Base-by-base conservation (phyloP, 2,797 vertebrate genomes). In the Falco naumanni region DNA sequence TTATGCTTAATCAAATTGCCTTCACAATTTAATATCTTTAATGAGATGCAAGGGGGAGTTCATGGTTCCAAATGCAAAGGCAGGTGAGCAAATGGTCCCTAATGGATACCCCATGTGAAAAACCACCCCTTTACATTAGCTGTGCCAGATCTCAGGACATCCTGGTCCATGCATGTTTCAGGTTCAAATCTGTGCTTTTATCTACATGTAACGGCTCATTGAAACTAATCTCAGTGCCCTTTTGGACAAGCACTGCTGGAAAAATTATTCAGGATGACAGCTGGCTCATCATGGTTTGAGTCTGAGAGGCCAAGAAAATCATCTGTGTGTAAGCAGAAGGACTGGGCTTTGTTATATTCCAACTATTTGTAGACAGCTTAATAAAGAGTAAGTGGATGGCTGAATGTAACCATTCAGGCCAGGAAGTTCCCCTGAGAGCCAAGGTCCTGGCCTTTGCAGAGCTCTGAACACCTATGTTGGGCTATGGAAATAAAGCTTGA, bases 291-390 rank as follows among this genome's bases (percentile, higher is more conserved):
- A 60, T 54, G 50, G 45, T 39, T 84, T 54, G 82, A 88, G 47
- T 51, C 60, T 47, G 57, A 94, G 87, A 94, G 88, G 94, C 96
- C 95, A 95, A 93, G 72, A 91, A 97, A 95, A 95, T 95, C 78
- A 88, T 84, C 53, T 89, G 48, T 75, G 37, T 89, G 60, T 83
- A 87, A 84, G 94, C 72, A 95, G 65, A 84, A 93, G 76, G 69
- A 88, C 79, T 91, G 79, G 65, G 43, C 65, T 95, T 57, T 72
- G 76, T 51, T 75, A 57, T 78, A 81, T 37, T 91, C 84, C 76
- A 94, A 21, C 25, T 72, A 59, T 81, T 92, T 88, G 84, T 72
- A 91, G 82, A 61, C 50, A 75, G 91, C 82, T 91, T 86, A 91
- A 89, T 17, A 68, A 63, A 77, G 57, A 87, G 19, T 68, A 75